These are phyloP conservation scores for Chironomus riparius DNA, from an alignment of 2,888 invertebrate genomes.

Conservation along the genomic window DNA sequence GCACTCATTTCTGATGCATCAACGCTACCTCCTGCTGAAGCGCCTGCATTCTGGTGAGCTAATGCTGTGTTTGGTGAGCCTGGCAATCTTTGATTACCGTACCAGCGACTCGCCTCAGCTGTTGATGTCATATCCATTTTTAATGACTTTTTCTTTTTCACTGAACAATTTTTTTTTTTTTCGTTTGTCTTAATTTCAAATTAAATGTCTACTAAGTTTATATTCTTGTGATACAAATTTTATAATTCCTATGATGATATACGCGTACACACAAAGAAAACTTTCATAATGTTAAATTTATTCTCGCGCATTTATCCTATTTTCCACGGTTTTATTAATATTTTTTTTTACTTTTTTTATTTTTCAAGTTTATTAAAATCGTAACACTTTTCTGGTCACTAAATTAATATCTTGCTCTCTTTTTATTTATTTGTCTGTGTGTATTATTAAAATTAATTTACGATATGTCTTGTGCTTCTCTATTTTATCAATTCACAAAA, in stretches of 20 bases:
- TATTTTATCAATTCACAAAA: conserved; percentile 7
- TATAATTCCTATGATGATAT: background rate
- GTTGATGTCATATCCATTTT: conserved; percentile 45
- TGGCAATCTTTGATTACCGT: conserved; percentile 42
- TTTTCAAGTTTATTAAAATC: background rate
- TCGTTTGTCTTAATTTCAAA: background rate
- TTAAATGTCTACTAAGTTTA: too few relatives aligned
- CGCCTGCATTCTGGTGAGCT: conserved; percentile 5
- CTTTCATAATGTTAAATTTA: conserved; percentile 8
- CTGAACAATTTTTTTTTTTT: background rate
- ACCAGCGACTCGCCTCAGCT: conserved; percentile 45
- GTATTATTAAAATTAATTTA: background rate
- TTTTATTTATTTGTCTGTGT: background rate
- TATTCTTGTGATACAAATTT: background rate
- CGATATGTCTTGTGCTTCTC: background rate
- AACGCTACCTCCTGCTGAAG: conserved; percentile 33
- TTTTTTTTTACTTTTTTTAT: background rate
- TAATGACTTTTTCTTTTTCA: background rate
- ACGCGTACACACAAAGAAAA: conserved; percentile 1
- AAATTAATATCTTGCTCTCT: background rate
- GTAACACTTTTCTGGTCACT: background rate
- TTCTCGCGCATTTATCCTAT: background rate
- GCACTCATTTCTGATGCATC: conserved; percentile 44
- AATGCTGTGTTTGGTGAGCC: conserved; percentile 40
- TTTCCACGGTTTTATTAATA: background rate